A percentile compares a stretch with the other conserved stretches of the same genome.
Conservation (phyloP, 2,113 vertebrate species). For the Ariopsis seemanni region DNA sequence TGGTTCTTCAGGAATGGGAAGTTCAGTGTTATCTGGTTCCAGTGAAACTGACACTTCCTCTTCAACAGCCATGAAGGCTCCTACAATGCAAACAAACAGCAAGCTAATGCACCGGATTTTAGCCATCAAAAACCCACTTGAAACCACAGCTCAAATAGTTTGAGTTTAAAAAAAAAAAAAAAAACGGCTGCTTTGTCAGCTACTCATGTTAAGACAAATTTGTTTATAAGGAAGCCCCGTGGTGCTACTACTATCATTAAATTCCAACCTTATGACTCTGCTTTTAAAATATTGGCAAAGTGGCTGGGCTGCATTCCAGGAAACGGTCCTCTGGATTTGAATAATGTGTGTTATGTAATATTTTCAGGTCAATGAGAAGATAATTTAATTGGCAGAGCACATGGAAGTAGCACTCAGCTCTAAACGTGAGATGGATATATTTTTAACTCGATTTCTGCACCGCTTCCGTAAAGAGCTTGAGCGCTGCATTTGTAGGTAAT, state of each 20-base stretch:
- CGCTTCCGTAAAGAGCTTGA: not conserved
- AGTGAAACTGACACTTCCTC: constrained; percentile 23
- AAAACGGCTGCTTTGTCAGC: not conserved
- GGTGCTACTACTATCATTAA: constrained; percentile 9
- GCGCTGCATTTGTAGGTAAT: not conserved
- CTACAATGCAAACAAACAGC: constrained; percentile 29
- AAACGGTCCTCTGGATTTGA: not conserved
- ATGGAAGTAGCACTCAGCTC: not conserved
- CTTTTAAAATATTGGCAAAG: not conserved
- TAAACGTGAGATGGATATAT: not conserved
- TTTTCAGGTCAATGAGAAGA: constrained; percentile 4
- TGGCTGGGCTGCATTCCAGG: not conserved
- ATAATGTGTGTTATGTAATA: not conserved
- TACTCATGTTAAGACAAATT: not conserved
- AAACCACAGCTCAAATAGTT: not conserved
- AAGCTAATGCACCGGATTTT: not conserved
- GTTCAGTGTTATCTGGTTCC: constrained; percentile 16
- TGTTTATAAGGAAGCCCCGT: not conserved
- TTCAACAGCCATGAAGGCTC: constrained; percentile 50
- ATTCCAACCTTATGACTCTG: not conserved
- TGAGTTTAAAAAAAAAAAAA: not conserved
- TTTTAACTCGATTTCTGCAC: not conserved
- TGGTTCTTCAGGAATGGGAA: constrained; percentile 31
- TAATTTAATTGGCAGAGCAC: not conserved
- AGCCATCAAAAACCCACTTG: not conserved